Conservation (phyloP, 2,888 invertebrate species). For the Thera obeliscata region DNA sequence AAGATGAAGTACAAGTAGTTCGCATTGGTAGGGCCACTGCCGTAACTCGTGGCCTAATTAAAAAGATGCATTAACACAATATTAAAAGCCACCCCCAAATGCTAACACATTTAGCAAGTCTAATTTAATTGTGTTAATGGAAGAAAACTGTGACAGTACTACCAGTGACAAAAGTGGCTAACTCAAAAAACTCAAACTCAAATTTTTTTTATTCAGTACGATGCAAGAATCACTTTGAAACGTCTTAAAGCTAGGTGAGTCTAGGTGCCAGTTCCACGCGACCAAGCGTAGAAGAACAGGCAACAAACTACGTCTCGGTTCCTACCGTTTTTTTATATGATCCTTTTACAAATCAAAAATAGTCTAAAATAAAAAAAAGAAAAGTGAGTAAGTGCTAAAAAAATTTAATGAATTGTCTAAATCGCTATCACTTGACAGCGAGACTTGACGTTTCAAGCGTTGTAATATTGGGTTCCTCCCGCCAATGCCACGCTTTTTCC, state of each 20-base stretch:
- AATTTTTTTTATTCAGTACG: no score
- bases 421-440: constrained; percentile 4
- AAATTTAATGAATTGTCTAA: constrained; percentile 25
- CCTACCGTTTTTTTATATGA: no score
- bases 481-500: no score
- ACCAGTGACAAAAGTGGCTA: constrained; percentile 14
- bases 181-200: no score
- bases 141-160: constrained; percentile 48
- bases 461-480: background rate
- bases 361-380: no score
- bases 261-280: no score
- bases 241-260: no score
- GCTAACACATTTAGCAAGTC: constrained; percentile 53
- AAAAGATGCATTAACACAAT: constrained; percentile 34
- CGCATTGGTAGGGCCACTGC: background rate
- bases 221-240: no score
- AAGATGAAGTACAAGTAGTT: background rate
- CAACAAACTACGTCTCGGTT: no score
- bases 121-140: constrained; percentile 70
- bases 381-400: no score
- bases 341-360: no score
- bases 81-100: constrained; percentile 48
- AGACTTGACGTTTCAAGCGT: constrained; percentile 9
- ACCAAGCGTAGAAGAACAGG: no score
- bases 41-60: constrained; percentile 22